Percentiles rank a stretch among this genome's conserved stretches.
These are phyloP conservation scores for Syngnathus typhle DNA, from an alignment of 2,113 vertebrate species.

Conservation along the genomic window DNA sequence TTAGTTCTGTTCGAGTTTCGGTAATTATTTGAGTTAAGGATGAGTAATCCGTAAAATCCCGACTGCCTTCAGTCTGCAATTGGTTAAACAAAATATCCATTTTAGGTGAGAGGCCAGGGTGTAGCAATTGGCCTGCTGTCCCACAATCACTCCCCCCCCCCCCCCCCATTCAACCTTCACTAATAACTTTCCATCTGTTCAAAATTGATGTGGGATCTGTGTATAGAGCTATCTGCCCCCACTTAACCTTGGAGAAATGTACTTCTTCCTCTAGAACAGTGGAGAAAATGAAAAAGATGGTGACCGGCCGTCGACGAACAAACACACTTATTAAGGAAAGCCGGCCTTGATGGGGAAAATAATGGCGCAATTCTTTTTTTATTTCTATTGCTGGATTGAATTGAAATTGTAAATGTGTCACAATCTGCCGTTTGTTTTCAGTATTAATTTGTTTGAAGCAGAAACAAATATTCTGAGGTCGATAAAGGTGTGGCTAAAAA, in stretches of 20 bases:
- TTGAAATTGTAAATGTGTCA: constrained; percentile 6
- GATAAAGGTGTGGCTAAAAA: too few species aligned
- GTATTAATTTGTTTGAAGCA: background rate
- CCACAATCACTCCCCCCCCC: constrained; percentile 22
- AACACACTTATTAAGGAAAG: background rate
- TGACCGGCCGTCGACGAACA: background rate
- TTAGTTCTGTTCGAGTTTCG: background rate
- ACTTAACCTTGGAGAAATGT: constrained; percentile 48
- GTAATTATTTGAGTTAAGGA: background rate
- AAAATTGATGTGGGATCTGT: constrained; percentile 49
- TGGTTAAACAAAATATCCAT: constrained; percentile 13
- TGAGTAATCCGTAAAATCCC: background rate
- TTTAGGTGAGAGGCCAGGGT: constrained; percentile 27
- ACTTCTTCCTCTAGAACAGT: constrained; percentile 30
- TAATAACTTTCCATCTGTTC: constrained; percentile 58
- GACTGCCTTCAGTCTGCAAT: background rate
- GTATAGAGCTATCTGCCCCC: constrained; percentile 50
- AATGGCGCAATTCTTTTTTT: constrained; percentile 4
- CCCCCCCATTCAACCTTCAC: constrained; percentile 35
- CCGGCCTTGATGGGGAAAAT: background rate
- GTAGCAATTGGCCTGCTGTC: constrained; percentile 32
- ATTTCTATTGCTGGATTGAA: background rate
- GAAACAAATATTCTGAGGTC: too few species aligned
- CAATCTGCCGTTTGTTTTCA: background rate
- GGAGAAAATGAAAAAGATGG: constrained; percentile 12